Percentiles rank a stretch among this genome's conserved stretches.
These are phyloP conservation scores for Gyrodactylus salaris DNA, from an alignment of 1,140 invertebrate species.

Conservation along the genomic window DNA sequence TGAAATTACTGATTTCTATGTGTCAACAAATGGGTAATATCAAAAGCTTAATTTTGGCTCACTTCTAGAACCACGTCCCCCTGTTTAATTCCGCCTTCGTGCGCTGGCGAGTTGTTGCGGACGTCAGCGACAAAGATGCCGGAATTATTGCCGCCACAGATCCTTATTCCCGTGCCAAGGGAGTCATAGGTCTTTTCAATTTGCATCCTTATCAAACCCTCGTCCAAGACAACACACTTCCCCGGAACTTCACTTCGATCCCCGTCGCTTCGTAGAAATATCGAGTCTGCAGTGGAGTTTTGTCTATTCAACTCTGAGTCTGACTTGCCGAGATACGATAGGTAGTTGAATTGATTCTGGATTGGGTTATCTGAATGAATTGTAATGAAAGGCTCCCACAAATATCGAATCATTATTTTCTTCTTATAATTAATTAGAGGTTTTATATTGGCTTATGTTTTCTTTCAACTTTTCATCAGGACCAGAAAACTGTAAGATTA, in stretches of 20 bases:
- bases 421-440: no score
- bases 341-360: no score
- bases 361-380: no score
- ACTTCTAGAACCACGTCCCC: background rate
- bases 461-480: no score
- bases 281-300: background rate
- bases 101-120: background rate
- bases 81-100: background rate
- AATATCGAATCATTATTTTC: no score
- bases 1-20: no score
- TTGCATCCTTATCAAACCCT: background rate
- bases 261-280: background rate
- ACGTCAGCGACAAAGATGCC: background rate
- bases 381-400: no score
- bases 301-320: background rate
- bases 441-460: no score
- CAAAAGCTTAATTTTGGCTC: no score
- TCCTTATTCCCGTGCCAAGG: background rate
- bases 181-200: background rate
- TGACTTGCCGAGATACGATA: no score
- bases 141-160: background rate
- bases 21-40: no score
- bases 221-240: background rate
- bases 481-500: no score
- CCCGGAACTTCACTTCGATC: background rate